Evolutionary conservation across 2,888 invertebrate species (phyloP), one percentile per base, ranked within the genome.

Genomic region (Leucozona laternaria): DNA sequence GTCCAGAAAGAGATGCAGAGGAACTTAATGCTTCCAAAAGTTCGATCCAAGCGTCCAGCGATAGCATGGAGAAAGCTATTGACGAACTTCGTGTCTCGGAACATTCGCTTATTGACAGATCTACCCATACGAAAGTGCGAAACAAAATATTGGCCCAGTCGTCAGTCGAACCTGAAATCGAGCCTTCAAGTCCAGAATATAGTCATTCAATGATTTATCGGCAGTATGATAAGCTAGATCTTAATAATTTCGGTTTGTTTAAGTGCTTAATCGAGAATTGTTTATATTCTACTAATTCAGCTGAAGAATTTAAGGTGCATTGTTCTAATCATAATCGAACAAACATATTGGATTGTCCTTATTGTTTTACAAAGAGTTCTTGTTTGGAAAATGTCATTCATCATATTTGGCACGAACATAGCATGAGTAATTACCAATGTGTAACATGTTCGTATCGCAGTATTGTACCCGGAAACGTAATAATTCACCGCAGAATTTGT

Each of bases 251-350:
- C 40, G 89, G 90, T 0, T 45, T 90, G 15, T 89, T 79, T 17
- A 90, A 90, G 48, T 90, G 90, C 68, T 88, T 88, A 88, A 66
- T 84, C 4, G 64, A 68, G 10, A 88, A 89, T 68, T 90, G 90
- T 25, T 89, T 88, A 34, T 90, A 79, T 75, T 89, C 89, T 0
- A 89, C 89, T 17, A 88, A 90, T 57, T 28, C 45, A n/a, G 43
- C 55, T 0, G 34, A 37, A 0, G 89, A 88, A 45, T 88, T 89
- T 2, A 31, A 79, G 5, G 22, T 82, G 1, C 90, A 90, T 86
- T 77, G 88, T 8, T 11, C 2, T 4, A 20, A 40, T 55, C 28
- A n/a, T 5, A 53, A 40, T 11, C 15, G 8, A 15, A 37, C 13
- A 17, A 13, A 2, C 5, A 25, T 43, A 13, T 45, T 45, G 15